phyloP scores from a whole-genome alignment of 2,888 invertebrate genomes.

The Chorisops tibialis region DNA sequence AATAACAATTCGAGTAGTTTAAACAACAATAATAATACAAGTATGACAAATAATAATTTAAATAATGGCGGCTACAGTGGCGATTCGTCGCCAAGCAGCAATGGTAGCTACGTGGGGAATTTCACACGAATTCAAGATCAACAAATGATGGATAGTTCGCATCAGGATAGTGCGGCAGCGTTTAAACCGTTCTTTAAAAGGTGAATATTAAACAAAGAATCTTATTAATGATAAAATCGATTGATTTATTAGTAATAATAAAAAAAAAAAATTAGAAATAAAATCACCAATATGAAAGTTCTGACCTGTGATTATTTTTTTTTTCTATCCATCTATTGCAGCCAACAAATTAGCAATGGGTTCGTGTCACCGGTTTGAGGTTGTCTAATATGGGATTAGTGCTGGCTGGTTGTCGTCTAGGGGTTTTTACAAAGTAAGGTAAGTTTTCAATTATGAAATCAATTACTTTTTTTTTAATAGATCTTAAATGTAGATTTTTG shows the following conservation, averaged over 20 bases:
- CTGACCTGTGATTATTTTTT: conserved; percentile 24
- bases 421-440: conserved; percentile 18
- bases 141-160: conserved; percentile 43
- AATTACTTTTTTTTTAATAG: too few relatives aligned
- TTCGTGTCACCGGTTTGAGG: conserved; percentile 73
- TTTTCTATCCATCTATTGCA: conserved; percentile 55
- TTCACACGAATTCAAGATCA: conserved; percentile 44
- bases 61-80: conserved; percentile 34
- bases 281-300: conserved; percentile 31
- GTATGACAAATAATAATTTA: conserved; percentile 30
- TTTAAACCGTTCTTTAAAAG: conserved; percentile 91
- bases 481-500: too few relatives aligned
- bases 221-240: neutral
- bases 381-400: conserved; percentile 16
- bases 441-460: too few relatives aligned
- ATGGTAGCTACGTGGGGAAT: conserved; percentile 37
- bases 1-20: conserved; percentile 36
- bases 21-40: conserved; percentile 37
- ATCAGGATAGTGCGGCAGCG: conserved; percentile 57
- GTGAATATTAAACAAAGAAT: conserved; percentile 57
- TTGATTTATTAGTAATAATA: too few relatives aligned
- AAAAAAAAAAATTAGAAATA: neutral
- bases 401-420: conserved; percentile 12
- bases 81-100: conserved; percentile 36
- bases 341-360: conserved; percentile 69